These are phyloP conservation scores for Tetramorium bicarinatum DNA, from an alignment of 2,888 invertebrate species.

Conservation along the genomic window DNA sequence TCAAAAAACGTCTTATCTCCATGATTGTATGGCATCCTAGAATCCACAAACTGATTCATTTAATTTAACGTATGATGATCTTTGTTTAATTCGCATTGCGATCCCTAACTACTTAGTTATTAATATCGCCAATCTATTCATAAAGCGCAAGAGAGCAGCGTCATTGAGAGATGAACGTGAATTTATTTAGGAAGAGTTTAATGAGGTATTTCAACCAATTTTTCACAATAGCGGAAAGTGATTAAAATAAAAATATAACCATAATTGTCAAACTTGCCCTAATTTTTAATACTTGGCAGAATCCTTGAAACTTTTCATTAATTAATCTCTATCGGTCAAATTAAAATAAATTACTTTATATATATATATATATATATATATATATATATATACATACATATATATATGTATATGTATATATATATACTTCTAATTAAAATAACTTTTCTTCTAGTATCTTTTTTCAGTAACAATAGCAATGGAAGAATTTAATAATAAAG, in stretches of 20 bases:
- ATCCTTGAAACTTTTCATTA: not conserved
- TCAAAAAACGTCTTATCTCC: not conserved
- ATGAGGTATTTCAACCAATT: not conserved
- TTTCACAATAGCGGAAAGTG: not conserved
- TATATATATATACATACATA: not conserved
- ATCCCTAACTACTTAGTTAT: not conserved
- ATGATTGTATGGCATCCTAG: constrained; percentile 4
- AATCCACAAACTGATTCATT: constrained; percentile 23
- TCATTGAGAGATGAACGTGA: constrained; percentile 9
- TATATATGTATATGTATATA: no score
- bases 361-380: not conserved
- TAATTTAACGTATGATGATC: not conserved
- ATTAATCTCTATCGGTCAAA: not conserved
- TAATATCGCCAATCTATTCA: constrained; percentile 30
- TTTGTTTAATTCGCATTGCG: not conserved
- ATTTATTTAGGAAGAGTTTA: constrained; percentile 12
- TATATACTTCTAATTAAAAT: not conserved
- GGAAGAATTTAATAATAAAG: constrained; percentile 16
- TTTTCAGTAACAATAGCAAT: not conserved
- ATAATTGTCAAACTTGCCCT: not conserved
- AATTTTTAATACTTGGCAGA: not conserved
- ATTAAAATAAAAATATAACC: not conserved
- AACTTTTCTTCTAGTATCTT: not conserved
- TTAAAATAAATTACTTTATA: constrained; percentile 10
- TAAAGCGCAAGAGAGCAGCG: constrained; percentile 31